Evolutionary conservation across 2,888 invertebrate genomes (phyloP).

Genomic region (Acleris sparsana): DNA sequence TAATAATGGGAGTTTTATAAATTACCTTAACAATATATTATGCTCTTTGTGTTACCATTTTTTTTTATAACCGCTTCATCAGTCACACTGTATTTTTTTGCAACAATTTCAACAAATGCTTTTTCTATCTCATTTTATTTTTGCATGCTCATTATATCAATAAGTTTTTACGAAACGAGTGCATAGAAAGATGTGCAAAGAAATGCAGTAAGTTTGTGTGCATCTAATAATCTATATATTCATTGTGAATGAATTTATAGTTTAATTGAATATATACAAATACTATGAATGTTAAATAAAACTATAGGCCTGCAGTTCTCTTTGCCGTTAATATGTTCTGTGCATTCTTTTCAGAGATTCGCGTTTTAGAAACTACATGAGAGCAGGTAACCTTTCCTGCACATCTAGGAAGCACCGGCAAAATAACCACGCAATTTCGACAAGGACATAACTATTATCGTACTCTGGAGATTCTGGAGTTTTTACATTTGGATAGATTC

Average conservation of each 20-base stretch:
- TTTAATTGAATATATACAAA: not conserved
- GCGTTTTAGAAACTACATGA: constrained; percentile 16
- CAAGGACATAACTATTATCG: no score
- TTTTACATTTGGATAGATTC: no score
- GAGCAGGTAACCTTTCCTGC: constrained; percentile 24
- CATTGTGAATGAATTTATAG: not conserved
- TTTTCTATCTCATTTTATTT: constrained; percentile 46
- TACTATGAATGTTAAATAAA: not conserved
- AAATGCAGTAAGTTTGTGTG: constrained; percentile 65
- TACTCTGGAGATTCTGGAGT: no score
- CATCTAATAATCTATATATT: constrained; percentile 37
- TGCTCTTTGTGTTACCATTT: no score
- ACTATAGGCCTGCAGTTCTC: constrained; percentile 55
- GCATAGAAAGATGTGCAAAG: constrained; percentile 81
- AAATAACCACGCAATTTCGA: no score
- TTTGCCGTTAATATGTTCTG: constrained; percentile 74
- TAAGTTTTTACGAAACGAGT: constrained; percentile 63
- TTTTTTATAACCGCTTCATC: no score
- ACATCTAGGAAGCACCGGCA: not conserved
- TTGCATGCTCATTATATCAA: constrained; percentile 49
- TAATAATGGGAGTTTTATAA: no score
- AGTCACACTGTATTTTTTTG: constrained; percentile 76
- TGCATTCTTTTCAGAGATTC: constrained; percentile 82
- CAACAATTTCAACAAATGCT: constrained; percentile 55
- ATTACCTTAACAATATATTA: no score